These are phyloP conservation scores for Nasonia giraulti DNA, from an alignment of 1,140 invertebrate genomes.

Conservation along the genomic window DNA sequence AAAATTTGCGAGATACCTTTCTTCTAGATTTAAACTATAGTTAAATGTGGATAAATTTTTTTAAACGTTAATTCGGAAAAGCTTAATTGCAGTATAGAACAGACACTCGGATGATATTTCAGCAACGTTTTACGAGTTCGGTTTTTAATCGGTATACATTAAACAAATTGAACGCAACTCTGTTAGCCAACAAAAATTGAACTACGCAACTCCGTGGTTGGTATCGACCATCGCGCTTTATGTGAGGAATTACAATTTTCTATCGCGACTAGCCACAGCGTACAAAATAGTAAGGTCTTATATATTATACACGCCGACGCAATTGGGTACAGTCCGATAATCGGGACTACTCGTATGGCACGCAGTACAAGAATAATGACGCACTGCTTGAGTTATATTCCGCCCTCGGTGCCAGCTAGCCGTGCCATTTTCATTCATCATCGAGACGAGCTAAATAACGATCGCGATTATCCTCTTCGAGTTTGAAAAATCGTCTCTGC, in stretches of 20 bases:
- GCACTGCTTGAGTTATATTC: slow-evolving; percentile 50
- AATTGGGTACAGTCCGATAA: slow-evolving; percentile 50
- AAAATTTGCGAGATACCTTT: background rate
- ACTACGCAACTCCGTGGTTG: background rate
- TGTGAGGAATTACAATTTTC: slow-evolving; percentile 59
- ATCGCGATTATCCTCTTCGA: slow-evolving; percentile 49
- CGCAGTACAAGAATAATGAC: slow-evolving; percentile 55
- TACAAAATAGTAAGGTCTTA: slow-evolving; percentile 59
- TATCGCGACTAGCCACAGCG: slow-evolving; percentile 54
- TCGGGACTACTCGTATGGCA: slow-evolving; percentile 32
- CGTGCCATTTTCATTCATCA: slow-evolving; percentile 61
- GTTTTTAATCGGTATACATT: background rate
- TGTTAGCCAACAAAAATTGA: slow-evolving; percentile 50
- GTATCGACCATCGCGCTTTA: background rate
- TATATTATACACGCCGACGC: slow-evolving; percentile 12
- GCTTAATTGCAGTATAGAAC: background rate
- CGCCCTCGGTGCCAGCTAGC: slow-evolving; percentile 45
- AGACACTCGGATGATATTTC: background rate
- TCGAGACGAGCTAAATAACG: slow-evolving; percentile 54
- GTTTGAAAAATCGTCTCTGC: slow-evolving; percentile 51
- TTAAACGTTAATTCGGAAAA: background rate
- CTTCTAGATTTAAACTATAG: background rate
- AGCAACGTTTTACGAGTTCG: background rate
- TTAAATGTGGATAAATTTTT: background rate
- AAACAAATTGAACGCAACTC: background rate